Conservation (phyloP, 2,797 vertebrate species). For the Sebastes oblongus region DNA sequence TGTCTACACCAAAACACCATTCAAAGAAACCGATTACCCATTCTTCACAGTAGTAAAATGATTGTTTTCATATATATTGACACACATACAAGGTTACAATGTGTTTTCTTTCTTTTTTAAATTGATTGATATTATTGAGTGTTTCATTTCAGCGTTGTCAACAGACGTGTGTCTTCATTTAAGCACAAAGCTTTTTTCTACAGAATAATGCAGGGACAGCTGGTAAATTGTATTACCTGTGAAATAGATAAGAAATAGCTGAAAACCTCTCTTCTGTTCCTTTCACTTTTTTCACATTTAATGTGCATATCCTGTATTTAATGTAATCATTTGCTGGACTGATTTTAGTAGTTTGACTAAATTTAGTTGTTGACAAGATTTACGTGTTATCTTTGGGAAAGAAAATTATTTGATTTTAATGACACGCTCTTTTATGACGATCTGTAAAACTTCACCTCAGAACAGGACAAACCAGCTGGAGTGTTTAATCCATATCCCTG, state of each 20-base stretch:
- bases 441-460: conserved; percentile 10
- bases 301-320: neutral
- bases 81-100: neutral
- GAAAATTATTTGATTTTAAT: neutral
- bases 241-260: neutral
- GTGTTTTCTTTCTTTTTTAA: neutral
- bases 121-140: neutral
- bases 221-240: neutral
- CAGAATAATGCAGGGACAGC: neutral
- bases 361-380: neutral
- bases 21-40: neutral
- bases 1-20: neutral
- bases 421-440: neutral
- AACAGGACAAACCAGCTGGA: conserved; percentile 9
- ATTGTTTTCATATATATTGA: conserved; percentile 4
- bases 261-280: neutral
- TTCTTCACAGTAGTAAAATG: neutral
- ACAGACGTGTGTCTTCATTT: neutral
- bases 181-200: neutral
- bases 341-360: neutral
- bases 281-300: neutral
- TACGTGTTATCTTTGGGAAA: neutral
- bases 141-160: neutral
- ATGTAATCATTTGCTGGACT: neutral
- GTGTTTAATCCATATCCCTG: conserved; percentile 26